Percentiles rank a stretch among this genome's conserved stretches.
Evolutionary conservation across 2,113 vertebrate species (phyloP).

Genomic region (Colius striatus): DNA sequence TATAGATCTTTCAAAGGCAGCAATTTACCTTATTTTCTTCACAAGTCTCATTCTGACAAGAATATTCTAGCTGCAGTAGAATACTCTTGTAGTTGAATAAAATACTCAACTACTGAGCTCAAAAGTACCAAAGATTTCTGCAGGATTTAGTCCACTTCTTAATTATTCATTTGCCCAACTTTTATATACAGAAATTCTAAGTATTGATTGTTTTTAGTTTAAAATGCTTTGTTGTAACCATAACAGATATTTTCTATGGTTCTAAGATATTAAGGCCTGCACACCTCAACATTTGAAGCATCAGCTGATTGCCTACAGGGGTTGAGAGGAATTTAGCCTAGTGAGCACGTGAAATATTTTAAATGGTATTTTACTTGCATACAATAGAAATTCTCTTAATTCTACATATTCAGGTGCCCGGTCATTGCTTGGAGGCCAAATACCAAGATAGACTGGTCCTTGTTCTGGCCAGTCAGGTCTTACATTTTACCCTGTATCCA

Average conservation of each 20-base stretch:
- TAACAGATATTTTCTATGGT: background rate
- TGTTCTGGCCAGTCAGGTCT: background rate
- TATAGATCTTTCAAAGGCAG: background rate
- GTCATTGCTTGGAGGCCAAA: background rate
- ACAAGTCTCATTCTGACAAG: rapidly evolving
- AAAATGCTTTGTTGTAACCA: background rate
- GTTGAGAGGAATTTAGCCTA: background rate
- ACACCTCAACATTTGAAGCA: background rate
- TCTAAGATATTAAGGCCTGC: rapidly evolving
- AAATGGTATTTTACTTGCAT: background rate
- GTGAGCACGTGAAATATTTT: background rate
- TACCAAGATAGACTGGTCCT: background rate
- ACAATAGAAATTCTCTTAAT: background rate
- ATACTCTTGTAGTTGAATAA: too few relatives aligned
- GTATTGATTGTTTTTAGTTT: background rate
- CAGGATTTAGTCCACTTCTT: background rate
- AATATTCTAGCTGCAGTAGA: background rate
- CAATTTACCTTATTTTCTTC: background rate
- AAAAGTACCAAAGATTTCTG: background rate
- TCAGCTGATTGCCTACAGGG: background rate
- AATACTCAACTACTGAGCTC: background rate
- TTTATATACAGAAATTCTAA: background rate
- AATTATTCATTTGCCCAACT: background rate
- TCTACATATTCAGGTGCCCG: background rate
- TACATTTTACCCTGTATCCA: background rate